These are phyloP conservation scores for Gavia stellata DNA, from an alignment of 2,113 vertebrate species.

Conservation along the genomic window DNA sequence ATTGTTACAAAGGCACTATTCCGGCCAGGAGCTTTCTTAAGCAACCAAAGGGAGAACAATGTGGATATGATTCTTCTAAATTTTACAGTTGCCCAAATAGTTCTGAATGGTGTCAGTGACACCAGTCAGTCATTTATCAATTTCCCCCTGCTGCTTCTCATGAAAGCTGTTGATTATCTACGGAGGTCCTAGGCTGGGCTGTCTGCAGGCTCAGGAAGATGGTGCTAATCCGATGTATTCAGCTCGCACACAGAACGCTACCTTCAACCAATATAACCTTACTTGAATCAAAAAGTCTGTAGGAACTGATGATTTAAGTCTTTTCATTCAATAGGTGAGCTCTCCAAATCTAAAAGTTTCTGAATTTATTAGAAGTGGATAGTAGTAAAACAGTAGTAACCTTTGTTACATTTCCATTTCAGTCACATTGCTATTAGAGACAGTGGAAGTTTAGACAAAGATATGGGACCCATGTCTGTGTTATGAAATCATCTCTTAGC, in stretches of 20 bases:
- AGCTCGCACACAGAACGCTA: background rate
- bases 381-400: background rate
- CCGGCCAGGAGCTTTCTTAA: background rate
- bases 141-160: background rate
- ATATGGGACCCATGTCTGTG: background rate
- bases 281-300: background rate
- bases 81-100: background rate
- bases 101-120: background rate
- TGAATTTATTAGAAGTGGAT: background rate
- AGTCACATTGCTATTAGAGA: background rate
- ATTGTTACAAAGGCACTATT: background rate
- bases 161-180: background rate
- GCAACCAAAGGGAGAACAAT: background rate
- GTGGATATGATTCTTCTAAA: background rate
- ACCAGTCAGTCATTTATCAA: background rate
- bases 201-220: background rate
- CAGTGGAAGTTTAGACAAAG: background rate
- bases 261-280: background rate
- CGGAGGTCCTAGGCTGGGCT: background rate
- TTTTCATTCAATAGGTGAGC: background rate
- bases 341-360: background rate
- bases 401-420: background rate
- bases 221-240: background rate
- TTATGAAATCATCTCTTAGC: conserved; percentile 5
- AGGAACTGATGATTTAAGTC: background rate